Evolutionary conservation across 2,888 invertebrate species (phyloP).

Genomic region (Coelopa pilipes): DNA sequence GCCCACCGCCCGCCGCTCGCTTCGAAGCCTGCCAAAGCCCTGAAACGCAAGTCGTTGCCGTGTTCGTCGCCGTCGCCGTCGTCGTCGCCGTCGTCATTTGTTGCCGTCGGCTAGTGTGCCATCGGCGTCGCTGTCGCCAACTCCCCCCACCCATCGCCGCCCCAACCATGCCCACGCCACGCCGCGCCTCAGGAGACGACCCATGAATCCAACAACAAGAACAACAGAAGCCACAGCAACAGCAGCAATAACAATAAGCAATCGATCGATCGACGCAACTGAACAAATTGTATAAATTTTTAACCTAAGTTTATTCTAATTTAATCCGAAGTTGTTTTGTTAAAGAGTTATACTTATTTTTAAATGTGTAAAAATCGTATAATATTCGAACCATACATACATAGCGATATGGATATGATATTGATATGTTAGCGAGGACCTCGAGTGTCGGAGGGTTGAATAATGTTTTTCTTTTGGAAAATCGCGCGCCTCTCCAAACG

Average conservation of each 20-base stretch:
- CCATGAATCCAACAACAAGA: not conserved
- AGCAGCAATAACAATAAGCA: slow-evolving; percentile 4
- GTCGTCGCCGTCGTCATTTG: slow-evolving; percentile 35
- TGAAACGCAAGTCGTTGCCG: slow-evolving; percentile 20
- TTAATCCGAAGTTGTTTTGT: slow-evolving; percentile 39
- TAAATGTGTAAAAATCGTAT: slow-evolving; percentile 36
- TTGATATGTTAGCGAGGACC: not conserved
- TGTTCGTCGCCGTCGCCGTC: slow-evolving; percentile 43
- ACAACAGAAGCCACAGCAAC: too few species aligned
- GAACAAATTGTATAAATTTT: slow-evolving; percentile 45
- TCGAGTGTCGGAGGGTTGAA: not conserved
- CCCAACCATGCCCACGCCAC: slow-evolving; percentile 34
- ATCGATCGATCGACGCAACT: slow-evolving; percentile 36
- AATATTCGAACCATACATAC: slow-evolving; percentile 6
- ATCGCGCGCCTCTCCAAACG: slow-evolving; percentile 6
- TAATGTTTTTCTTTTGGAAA: not conserved
- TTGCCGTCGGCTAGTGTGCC: slow-evolving; percentile 8
- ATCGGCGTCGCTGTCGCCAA: slow-evolving; percentile 13
- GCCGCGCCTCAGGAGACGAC: slow-evolving; percentile 38
- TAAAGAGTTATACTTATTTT: slow-evolving; percentile 37
- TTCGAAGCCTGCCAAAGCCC: slow-evolving; percentile 25
- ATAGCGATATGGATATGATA: slow-evolving; percentile 10
- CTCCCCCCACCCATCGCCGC: slow-evolving; percentile 4
- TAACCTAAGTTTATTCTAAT: slow-evolving; percentile 36
- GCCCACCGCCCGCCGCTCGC: slow-evolving; percentile 35